phyloP scores from a whole-genome alignment of 2,888 invertebrate species.

The Diarsia mendica region DNA sequence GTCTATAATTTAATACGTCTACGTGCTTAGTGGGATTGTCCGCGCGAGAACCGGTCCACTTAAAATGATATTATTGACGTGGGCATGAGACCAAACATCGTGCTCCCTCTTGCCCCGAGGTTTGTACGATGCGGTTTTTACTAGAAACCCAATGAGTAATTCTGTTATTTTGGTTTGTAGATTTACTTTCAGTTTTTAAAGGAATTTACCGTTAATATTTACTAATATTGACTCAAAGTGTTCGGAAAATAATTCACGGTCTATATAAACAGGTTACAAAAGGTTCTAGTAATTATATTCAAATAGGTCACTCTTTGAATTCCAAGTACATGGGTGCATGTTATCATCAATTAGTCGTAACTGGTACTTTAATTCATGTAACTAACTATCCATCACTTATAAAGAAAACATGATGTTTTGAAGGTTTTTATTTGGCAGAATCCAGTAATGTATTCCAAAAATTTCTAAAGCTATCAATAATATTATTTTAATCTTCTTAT shows the following conservation, averaged over 20 bases:
- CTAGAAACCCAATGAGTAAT: conserved; percentile 68
- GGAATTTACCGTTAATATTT: conserved; percentile 42
- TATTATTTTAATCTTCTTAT: conserved; percentile 35
- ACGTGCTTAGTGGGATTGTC: conserved; percentile 75
- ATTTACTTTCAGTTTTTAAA: conserved; percentile 61
- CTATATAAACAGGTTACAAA: conserved; percentile 18
- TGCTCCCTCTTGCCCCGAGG: conserved; percentile 48
- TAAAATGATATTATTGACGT: conserved; percentile 85
- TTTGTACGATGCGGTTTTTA: conserved; percentile 69
- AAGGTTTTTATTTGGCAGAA: conserved; percentile 24
- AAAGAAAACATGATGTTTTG: background rate
- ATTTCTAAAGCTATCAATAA: conserved; percentile 37
- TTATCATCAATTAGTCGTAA: conserved; percentile 25
- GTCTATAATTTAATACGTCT: conserved; percentile 76
- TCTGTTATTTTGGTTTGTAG: conserved; percentile 45
- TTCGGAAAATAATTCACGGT: background rate
- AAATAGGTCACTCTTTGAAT: conserved; percentile 27
- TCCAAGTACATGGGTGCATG: conserved; percentile 18
- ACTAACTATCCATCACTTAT: conserved; percentile 15
- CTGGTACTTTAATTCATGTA: conserved; percentile 23
- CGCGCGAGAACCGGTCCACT: conserved; percentile 84
- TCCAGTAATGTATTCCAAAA: conserved; percentile 6
- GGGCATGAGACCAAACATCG: conserved; percentile 69
- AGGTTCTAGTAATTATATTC: conserved; percentile 31
- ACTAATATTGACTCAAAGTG: conserved; percentile 21